Conservation (phyloP, 2,797 vertebrate genomes). For the Falco naumanni region DNA sequence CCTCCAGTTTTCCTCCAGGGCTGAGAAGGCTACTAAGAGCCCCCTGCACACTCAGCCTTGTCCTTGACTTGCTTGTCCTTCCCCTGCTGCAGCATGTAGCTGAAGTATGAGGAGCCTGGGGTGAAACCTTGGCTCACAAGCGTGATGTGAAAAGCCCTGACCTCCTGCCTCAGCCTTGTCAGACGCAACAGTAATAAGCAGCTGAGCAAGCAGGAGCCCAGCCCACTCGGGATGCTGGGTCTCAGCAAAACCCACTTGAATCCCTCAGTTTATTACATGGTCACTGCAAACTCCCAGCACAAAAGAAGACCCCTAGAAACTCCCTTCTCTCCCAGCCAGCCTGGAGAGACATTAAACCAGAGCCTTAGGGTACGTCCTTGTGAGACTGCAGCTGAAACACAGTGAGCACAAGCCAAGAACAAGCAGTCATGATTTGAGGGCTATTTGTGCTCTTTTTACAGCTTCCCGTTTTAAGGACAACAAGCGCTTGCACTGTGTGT, state of each 20-base stretch:
- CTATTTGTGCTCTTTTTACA: not conserved
- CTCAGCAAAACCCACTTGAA: not conserved
- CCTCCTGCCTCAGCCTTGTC: not conserved
- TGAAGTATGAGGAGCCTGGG: not conserved
- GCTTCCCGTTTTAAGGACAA: not conserved
- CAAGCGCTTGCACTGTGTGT: fast-evolving
- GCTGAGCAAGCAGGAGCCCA: not conserved
- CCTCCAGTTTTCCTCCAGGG: not conserved
- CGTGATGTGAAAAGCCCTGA: not conserved
- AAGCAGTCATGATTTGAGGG: not conserved
- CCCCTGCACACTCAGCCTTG: not conserved
- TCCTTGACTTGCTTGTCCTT: not conserved
- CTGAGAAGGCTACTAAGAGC: not conserved
- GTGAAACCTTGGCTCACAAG: not conserved
- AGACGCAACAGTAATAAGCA: not conserved
- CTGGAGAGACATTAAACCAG: not conserved
- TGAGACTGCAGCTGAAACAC: not conserved
- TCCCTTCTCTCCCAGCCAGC: not conserved
- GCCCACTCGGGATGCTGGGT: fast-evolving
- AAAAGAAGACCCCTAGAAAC: not conserved
- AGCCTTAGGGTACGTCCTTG: not conserved
- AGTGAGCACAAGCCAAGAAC: not conserved
- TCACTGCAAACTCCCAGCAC: not conserved
- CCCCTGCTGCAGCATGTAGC: fast-evolving
- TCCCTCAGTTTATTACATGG: not conserved